A percentile compares a stretch with the other conserved stretches of the same genome.
phyloP scores from a whole-genome alignment of 2,113 vertebrate species.

The Lontra canadensis region DNA sequence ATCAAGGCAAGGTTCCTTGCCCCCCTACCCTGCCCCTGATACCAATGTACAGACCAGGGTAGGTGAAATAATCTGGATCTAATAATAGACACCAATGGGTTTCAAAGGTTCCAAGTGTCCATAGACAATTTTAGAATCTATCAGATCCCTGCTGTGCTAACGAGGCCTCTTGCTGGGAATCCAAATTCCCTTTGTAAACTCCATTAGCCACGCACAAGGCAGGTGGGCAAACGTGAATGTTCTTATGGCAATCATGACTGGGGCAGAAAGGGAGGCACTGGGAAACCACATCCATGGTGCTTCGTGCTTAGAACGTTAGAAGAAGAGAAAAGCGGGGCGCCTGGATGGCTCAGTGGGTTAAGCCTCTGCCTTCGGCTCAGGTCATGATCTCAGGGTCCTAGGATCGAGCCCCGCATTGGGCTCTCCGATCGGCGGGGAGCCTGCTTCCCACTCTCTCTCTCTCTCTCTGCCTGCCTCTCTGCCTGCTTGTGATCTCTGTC shows the following conservation, averaged over 20 bases:
- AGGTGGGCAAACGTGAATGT: neutral
- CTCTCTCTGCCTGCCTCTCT: no score
- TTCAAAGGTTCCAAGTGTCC: conserved; percentile 45
- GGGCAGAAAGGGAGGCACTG: neutral
- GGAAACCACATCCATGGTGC: neutral
- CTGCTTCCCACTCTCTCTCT: no score
- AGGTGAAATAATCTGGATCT: neutral
- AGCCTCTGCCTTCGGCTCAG: no score
- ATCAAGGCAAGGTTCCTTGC: neutral
- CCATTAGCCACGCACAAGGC: conserved; percentile 57
- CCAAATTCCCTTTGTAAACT: conserved; percentile 62
- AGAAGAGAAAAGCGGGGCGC: neutral
- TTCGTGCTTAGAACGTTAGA: neutral
- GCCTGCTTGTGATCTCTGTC: no score
- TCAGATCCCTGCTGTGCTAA: conserved; percentile 60
- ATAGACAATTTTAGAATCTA: conserved; percentile 41
- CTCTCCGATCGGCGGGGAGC: no score
- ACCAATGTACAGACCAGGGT: neutral
- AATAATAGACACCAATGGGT: conserved; percentile 41
- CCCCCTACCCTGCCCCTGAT: neutral
- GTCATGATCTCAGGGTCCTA: no score
- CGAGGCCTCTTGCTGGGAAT: conserved; percentile 58
- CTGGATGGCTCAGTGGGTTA: no score
- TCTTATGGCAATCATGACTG: neutral
- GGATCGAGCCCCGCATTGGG: no score